phyloP scores from a whole-genome alignment of 2,888 invertebrate genomes.

The Cheilosia vulpina region DNA sequence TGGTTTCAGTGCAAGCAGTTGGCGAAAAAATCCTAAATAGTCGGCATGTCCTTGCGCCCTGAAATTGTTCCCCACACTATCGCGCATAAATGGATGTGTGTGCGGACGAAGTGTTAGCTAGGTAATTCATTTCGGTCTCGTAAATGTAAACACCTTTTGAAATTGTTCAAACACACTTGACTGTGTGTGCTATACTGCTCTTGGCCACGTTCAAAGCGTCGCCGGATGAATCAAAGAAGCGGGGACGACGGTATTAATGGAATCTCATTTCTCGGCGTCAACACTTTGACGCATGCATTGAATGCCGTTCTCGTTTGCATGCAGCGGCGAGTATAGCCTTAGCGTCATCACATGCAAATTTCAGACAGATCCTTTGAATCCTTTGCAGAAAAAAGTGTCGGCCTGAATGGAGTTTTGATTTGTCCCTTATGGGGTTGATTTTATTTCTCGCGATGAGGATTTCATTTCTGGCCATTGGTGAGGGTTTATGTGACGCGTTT shows the following conservation, averaged over 20 bases:
- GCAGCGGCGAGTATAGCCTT: conserved; percentile 19
- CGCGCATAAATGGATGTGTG: conserved; percentile 1
- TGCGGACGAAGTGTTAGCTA: conserved; percentile 30
- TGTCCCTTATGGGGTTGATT: too few species aligned
- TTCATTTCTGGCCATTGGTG: too few species aligned
- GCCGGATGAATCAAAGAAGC: background rate
- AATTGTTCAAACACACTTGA: conserved; percentile 58
- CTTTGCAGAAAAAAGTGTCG: too few species aligned
- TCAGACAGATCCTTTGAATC: background rate
- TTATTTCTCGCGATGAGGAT: too few species aligned
- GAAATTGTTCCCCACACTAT: conserved; percentile 35
- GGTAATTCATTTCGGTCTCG: conserved; percentile 52
- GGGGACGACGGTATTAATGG: conserved; percentile 57
- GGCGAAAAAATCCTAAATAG: conserved; percentile 47
- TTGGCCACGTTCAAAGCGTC: conserved; percentile 9
- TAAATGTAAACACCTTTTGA: conserved; percentile 61
- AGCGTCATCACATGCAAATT: conserved; percentile 42
- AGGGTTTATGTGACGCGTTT: too few species aligned
- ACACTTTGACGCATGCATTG: conserved; percentile 58
- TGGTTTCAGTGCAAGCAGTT: conserved; percentile 48
- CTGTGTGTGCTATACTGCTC: conserved; percentile 22
- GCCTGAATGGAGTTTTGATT: too few species aligned
- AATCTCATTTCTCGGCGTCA: conserved; percentile 68
- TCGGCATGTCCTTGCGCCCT: conserved; percentile 64
- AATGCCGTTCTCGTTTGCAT: conserved; percentile 52